Conservation (phyloP, 2,113 vertebrate genomes). For the Chitala chitala region DNA sequence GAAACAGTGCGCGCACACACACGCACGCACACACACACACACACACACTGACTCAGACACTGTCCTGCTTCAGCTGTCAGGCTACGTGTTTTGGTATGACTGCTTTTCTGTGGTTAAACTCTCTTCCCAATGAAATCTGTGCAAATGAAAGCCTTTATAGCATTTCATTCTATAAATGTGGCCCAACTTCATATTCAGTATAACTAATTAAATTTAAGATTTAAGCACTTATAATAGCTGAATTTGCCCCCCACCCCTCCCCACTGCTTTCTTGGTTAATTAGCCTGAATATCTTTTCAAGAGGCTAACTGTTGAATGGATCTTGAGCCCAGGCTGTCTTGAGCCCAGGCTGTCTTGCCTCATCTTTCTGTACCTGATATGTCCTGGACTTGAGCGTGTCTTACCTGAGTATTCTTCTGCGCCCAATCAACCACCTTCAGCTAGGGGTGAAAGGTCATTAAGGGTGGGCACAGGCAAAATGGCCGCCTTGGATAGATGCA, state of each 20-base stretch:
- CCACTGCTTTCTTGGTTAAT: background rate
- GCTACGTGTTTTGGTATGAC: no score
- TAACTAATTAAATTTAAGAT: conserved; percentile 5
- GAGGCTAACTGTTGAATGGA: background rate
- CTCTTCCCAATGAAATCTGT: background rate
- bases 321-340: background rate
- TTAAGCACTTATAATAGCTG: background rate
- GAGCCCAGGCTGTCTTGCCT: background rate
- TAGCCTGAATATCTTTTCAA: background rate
- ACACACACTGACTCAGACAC: no score
- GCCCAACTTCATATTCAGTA: background rate
- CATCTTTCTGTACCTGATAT: background rate
- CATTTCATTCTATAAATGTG: conserved; percentile 1
- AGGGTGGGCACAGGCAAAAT: no score
- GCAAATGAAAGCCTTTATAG: background rate
- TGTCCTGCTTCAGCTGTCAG: no score
- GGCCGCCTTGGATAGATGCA: no score
- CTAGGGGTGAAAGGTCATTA: no score
- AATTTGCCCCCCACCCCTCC: background rate
- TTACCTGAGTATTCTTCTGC: background rate
- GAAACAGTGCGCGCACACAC: no score
- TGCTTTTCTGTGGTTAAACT: no score
- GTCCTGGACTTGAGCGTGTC: no score
- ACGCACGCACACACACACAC: no score
- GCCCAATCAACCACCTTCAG: no score